Conservation (phyloP, 2,797 vertebrate genomes). For the Microhierax caerulescens region DNA sequence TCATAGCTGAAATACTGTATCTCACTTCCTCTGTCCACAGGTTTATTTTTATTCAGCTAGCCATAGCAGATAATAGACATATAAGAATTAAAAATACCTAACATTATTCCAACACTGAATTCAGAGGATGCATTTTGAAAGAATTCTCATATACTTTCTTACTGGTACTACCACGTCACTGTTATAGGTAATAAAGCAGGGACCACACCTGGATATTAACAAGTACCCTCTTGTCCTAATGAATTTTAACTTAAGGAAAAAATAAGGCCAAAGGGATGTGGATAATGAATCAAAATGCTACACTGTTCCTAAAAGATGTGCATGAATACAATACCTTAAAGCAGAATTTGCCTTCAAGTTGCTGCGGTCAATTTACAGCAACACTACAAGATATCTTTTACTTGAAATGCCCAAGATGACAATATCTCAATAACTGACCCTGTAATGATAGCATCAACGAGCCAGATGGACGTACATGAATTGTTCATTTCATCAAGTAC, state of each 20-base stretch:
- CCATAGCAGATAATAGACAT: background rate
- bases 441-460: background rate
- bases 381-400: accelerated
- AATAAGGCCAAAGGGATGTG: background rate
- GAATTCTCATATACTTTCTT: background rate
- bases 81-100: background rate
- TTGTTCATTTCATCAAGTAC: background rate
- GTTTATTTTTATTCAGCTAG: background rate
- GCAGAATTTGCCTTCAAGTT: background rate
- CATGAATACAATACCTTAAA: background rate
- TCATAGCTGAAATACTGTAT: background rate
- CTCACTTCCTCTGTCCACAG: background rate
- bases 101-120: background rate
- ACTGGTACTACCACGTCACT: background rate
- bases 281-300: background rate
- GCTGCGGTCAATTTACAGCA: background rate
- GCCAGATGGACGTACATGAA: background rate
- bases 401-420: background rate
- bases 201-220: background rate
- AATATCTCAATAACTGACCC: background rate
- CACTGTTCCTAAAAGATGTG: background rate
- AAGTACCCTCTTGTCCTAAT: background rate
- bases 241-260: background rate
- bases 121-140: background rate
- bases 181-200: accelerated